Conservation (phyloP, 2,797 vertebrate species). For the Pempheris klunzingeri region DNA sequence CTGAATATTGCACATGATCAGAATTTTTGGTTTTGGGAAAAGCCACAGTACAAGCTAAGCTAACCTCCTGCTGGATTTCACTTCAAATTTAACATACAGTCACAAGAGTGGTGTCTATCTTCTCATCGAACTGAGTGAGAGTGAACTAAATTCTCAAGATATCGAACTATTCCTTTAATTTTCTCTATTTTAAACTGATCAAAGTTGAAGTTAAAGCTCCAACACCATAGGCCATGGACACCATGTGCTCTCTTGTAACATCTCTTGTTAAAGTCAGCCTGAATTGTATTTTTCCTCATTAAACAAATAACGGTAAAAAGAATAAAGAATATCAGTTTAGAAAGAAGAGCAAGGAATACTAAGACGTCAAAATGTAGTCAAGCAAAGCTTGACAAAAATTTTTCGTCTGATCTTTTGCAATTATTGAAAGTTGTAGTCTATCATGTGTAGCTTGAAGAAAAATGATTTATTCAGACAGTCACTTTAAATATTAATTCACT, state of each 20-base stretch:
- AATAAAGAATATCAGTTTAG: background rate
- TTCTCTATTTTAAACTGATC: background rate
- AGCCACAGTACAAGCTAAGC: background rate
- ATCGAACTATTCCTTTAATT: no score
- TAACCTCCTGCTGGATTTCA: background rate
- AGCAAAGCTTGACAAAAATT: no score
- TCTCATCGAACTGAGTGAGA: no score
- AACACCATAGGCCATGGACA: background rate
- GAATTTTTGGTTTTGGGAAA: background rate
- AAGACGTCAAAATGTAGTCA: background rate
- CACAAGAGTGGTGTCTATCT: no score
- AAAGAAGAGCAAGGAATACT: background rate
- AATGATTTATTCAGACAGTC: background rate
- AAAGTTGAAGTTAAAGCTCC: background rate
- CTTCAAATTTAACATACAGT: no score
- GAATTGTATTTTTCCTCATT: no score
- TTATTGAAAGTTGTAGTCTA: background rate
- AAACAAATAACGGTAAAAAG: no score
- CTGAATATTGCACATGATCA: background rate
- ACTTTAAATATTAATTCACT: conserved; percentile 13
- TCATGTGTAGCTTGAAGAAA: background rate
- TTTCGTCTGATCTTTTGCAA: conserved; percentile 1
- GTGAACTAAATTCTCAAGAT: no score
- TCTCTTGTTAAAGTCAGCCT: no score
- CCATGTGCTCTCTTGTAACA: no score